phyloP scores from a whole-genome alignment of 2,888 invertebrate species.

The Megalurothrips usitatus region DNA sequence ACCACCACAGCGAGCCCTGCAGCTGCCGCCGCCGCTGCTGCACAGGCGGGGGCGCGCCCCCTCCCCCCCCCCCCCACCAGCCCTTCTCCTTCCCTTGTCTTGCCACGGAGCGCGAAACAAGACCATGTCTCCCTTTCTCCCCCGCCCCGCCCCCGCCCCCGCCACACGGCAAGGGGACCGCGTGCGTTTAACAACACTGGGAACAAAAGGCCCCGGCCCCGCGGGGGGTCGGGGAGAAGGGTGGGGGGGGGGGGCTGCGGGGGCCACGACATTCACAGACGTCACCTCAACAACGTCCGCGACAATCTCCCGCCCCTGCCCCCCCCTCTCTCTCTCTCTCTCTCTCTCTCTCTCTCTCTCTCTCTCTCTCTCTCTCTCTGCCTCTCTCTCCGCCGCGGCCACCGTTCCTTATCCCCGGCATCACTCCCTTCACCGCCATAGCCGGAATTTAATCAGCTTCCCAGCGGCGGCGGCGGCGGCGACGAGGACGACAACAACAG shows the following conservation, averaged over 20 bases:
- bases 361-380: background rate
- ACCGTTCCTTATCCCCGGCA: background rate
- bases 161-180: background rate
- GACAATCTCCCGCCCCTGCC: background rate
- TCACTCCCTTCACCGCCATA: conserved; percentile 2
- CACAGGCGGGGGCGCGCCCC: background rate
- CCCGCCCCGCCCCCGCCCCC: background rate
- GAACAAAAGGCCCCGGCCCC: conserved; percentile 1
- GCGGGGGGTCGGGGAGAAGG: background rate
- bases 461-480: no score
- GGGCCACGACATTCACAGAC: background rate
- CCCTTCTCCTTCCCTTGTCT: background rate
- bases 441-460: conserved; percentile 13
- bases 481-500: background rate
- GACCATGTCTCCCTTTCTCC: conserved; percentile 2
- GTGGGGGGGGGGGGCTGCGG: background rate
- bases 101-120: background rate
- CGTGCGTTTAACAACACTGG: conserved; percentile 24
- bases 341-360: no score
- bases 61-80: background rate
- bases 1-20: no score
- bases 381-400: background rate
- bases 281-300: conserved; percentile 1
- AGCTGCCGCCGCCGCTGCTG: background rate
- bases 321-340: no score